Conservation (phyloP, 2,113 vertebrate genomes). For the Pygathrix nemaeus region DNA sequence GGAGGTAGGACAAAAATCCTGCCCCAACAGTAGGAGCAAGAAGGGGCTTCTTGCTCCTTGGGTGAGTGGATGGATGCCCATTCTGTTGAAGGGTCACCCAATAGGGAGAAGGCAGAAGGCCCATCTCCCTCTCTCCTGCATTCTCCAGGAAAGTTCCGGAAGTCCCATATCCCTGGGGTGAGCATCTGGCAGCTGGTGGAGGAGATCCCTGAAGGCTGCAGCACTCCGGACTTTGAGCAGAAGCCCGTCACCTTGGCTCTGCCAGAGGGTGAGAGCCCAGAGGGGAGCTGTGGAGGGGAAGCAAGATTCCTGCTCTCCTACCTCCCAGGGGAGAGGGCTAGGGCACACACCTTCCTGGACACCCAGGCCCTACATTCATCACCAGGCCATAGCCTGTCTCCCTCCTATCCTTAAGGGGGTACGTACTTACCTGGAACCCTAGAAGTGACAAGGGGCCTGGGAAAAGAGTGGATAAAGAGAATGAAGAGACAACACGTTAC, state of each 20-base stretch:
- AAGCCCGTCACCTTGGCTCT: slow-evolving; percentile 86
- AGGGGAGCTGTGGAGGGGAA: neutral
- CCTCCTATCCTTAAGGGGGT: neutral
- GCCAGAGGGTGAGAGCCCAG: slow-evolving; percentile 86
- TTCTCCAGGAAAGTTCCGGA: slow-evolving; percentile 77
- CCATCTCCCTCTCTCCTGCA: neutral
- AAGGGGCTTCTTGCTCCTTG: neutral
- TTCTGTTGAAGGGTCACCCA: neutral
- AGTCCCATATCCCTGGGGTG: slow-evolving; percentile 87
- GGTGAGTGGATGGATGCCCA: neutral
- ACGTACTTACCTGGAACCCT: neutral
- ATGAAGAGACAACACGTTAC: accelerated
- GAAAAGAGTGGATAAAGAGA: neutral
- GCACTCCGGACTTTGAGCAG: slow-evolving; percentile 87
- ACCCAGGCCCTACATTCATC: neutral
- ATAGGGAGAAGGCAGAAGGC: accelerated
- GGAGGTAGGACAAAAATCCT: neutral
- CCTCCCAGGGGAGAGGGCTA: no score
- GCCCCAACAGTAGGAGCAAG: neutral
- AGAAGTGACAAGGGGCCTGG: no score
- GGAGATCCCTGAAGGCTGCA: slow-evolving; percentile 87
- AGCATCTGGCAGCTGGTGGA: slow-evolving; percentile 84
- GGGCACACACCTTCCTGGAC: neutral
- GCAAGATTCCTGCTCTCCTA: accelerated
- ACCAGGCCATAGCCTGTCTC: neutral